Conservation (phyloP, 2,888 invertebrate species). For the Phragmatobia fuliginosa region DNA sequence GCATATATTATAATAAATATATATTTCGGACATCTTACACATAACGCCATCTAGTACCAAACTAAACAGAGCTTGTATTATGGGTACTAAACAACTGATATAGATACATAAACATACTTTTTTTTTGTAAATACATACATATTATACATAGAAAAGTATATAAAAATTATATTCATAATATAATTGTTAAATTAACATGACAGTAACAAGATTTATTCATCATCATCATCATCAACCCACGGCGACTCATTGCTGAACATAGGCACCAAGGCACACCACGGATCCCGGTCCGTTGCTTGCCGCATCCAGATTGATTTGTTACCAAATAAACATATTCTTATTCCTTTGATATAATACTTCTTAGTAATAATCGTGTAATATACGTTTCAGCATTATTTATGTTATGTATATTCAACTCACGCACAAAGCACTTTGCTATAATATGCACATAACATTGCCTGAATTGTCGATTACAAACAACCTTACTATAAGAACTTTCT, state of each 20-base stretch:
- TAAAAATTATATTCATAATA: background rate
- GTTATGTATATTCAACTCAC: background rate
- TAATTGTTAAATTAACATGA: background rate
- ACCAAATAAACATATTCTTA: background rate
- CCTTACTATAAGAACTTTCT: background rate
- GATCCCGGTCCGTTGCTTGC: no score
- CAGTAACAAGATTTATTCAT: background rate
- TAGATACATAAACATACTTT: no score
- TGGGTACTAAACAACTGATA: no score
- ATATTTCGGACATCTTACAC: no score
- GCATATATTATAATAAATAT: no score
- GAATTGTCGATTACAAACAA: background rate
- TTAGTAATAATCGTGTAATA: background rate
- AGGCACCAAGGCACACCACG: no score
- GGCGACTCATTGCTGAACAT: no score
- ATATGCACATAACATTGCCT: background rate
- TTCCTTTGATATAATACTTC: background rate
- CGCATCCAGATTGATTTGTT: background rate
- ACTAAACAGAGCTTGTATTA: no score
- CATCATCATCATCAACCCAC: no score
- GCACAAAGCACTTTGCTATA: background rate
- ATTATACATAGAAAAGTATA: no score
- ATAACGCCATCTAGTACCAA: no score
- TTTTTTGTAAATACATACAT: no score
- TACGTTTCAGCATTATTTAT: background rate